These are phyloP conservation scores for Tinamus major DNA, from an alignment of 2,797 vertebrate species.

Conservation along the genomic window DNA sequence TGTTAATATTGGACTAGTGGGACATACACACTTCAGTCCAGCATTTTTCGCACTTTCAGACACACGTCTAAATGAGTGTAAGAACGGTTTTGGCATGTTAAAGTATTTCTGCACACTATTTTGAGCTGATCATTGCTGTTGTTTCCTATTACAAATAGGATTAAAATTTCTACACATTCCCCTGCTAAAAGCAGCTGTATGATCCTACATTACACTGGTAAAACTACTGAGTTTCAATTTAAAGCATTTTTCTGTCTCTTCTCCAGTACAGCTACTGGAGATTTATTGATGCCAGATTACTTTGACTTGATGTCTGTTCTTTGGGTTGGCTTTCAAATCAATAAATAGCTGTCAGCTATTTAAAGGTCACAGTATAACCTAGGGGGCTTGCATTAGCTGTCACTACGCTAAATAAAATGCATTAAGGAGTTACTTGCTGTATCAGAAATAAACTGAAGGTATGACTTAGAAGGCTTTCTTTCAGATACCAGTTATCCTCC, in stretches of 20 bases:
- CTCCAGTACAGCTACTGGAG: neutral
- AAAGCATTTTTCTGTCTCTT: conserved; percentile 31
- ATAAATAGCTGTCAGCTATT: conserved; percentile 25
- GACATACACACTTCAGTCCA: neutral
- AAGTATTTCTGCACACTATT: neutral
- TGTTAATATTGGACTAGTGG: neutral
- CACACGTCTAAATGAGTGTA: neutral
- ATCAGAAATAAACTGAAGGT: neutral
- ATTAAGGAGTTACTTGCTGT: neutral
- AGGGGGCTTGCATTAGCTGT: neutral
- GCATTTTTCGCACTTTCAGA: neutral
- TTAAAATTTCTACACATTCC: neutral
- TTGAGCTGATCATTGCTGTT: neutral
- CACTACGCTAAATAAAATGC: neutral
- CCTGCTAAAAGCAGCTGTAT: neutral
- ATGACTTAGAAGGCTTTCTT: neutral
- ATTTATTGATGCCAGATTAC: conserved; percentile 3
- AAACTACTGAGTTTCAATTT: neutral
- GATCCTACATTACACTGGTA: neutral
- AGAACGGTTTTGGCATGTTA: neutral
- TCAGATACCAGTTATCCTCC: neutral
- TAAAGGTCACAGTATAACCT: neutral
- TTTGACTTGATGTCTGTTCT: conserved; percentile 1
- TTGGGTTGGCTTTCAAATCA: conserved; percentile 30
- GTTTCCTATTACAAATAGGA: neutral